These are phyloP conservation scores for Drosophila nr. fundita DNA, from an alignment of 2,888 invertebrate genomes.

Conservation along the genomic window DNA sequence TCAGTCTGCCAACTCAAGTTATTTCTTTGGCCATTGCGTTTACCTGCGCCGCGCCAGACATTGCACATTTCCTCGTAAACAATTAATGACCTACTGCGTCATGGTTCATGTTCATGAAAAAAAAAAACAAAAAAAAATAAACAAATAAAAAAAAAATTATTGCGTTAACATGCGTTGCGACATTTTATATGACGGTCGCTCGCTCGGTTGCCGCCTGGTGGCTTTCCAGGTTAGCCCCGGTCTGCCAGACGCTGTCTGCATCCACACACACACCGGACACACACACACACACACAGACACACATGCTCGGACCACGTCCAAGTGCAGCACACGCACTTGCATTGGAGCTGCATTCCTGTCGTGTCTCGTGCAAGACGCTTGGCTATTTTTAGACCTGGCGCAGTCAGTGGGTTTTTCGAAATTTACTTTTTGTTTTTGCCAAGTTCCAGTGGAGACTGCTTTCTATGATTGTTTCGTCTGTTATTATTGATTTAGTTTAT, in stretches of 20 bases:
- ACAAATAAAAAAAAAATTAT: slow-evolving; percentile 48
- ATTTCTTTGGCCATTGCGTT: slow-evolving; percentile 7
- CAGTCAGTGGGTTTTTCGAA: slow-evolving; percentile 64
- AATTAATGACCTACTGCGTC: slow-evolving; percentile 79
- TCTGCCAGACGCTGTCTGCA: slow-evolving; percentile 67
- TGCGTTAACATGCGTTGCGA: slow-evolving; percentile 74
- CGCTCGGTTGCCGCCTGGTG: slow-evolving; percentile 28
- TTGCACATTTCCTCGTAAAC: slow-evolving; percentile 57
- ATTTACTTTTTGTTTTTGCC: slow-evolving; percentile 14
- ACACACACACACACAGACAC: slow-evolving; percentile 12
- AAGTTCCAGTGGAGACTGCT: slow-evolving; percentile 18
- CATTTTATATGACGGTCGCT: slow-evolving; percentile 70
- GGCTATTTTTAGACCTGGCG: slow-evolving; percentile 69
- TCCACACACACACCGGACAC: slow-evolving; percentile 26
- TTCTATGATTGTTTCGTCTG: slow-evolving; percentile 24
- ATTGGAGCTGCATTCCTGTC: slow-evolving; percentile 75
- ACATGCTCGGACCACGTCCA: slow-evolving; percentile 19
- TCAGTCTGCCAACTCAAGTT: slow-evolving; percentile 14
- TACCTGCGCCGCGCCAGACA: slow-evolving; percentile 33
- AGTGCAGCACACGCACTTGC: slow-evolving; percentile 54
- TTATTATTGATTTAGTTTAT: slow-evolving; percentile 61
- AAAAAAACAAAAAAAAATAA: not conserved
- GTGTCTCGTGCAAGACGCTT: slow-evolving; percentile 55
- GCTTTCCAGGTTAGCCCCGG: slow-evolving; percentile 59
- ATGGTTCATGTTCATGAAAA: slow-evolving; percentile 56